A percentile compares a stretch with the other conserved stretches of the same genome.
These are phyloP conservation scores for Rhagoletis pomonella DNA, from an alignment of 1,140 invertebrate genomes.

Conservation along the genomic window DNA sequence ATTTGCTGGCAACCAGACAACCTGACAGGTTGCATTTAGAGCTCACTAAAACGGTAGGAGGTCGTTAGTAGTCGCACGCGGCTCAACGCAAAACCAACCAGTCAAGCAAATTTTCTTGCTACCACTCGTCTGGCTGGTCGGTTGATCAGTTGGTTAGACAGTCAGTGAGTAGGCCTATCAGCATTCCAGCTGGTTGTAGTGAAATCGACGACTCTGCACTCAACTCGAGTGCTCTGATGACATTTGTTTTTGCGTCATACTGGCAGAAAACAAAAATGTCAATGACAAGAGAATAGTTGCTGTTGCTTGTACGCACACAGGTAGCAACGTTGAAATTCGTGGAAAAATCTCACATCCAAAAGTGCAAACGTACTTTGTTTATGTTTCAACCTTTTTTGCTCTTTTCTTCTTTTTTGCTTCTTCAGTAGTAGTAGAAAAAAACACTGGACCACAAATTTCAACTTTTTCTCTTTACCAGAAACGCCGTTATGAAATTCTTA, in stretches of 20 bases:
- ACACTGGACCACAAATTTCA: too few relatives aligned
- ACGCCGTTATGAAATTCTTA: too few relatives aligned
- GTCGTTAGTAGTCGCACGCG: not conserved
- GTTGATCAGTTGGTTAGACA: not conserved
- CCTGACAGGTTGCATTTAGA: not conserved
- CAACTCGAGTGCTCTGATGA: not conserved
- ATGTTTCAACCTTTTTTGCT: not conserved
- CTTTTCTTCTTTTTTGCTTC: not conserved
- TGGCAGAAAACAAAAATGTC: not conserved
- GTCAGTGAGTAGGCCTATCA: not conserved
- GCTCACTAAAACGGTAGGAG: conserved; percentile 20
- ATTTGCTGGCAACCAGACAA: conserved; percentile 6
- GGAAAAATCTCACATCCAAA: not conserved
- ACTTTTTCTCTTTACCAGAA: too few relatives aligned
- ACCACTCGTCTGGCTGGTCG: not conserved
- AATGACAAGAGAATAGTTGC: conserved; percentile 5
- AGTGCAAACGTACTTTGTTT: conserved; percentile 20
- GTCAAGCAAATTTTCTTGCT: not conserved
- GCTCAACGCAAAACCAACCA: not conserved
- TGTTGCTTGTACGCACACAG: not conserved
- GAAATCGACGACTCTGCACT: conserved; percentile 1
- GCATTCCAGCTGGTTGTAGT: not conserved
- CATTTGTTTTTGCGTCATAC: conserved; percentile 34
- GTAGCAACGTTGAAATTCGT: conserved; percentile 18
- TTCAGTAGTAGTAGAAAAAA: not conserved